phyloP scores from a whole-genome alignment of 2,797 vertebrate genomes.

The Triplophysa yarkandensis region DNA sequence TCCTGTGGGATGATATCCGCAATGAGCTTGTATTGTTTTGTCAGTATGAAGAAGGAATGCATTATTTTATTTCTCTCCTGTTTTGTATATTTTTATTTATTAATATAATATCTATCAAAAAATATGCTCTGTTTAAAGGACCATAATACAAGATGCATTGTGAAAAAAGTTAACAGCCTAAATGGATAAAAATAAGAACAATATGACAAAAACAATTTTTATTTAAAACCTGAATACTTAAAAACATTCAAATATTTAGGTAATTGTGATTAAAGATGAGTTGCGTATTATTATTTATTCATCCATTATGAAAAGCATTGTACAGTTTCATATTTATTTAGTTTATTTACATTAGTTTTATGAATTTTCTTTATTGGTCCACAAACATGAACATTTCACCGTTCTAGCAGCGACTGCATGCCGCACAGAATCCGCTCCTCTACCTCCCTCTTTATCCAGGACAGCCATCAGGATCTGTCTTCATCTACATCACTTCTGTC shows the following conservation, averaged over 20 bases:
- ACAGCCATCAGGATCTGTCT: slow-evolving; percentile 44
- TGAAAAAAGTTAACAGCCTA: not conserved
- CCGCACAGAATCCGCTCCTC: not conserved
- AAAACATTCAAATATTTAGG: no score
- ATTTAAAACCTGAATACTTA: no score
- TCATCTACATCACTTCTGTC: slow-evolving; percentile 41
- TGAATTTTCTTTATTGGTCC: not conserved
- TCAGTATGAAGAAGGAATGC: no score
- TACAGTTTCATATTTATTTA: no score
- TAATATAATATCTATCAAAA: no score
- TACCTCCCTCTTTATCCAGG: slow-evolving; percentile 24
- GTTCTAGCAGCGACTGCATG: slow-evolving; percentile 27
- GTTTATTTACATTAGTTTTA: not conserved
- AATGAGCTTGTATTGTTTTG: no score
- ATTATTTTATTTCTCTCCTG: no score
- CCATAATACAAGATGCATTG: not conserved
- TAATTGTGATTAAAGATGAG: no score
- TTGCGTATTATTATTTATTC: no score
- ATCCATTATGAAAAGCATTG: no score
- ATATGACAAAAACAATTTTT: not conserved
- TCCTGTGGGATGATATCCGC: slow-evolving; percentile 1
- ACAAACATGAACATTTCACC: not conserved
- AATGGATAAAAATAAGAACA: not conserved
- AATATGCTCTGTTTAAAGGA: not conserved
- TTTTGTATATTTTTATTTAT: no score